Evolutionary conservation across 2,888 invertebrate species (phyloP).

Genomic region (Cryptops parisi): DNA sequence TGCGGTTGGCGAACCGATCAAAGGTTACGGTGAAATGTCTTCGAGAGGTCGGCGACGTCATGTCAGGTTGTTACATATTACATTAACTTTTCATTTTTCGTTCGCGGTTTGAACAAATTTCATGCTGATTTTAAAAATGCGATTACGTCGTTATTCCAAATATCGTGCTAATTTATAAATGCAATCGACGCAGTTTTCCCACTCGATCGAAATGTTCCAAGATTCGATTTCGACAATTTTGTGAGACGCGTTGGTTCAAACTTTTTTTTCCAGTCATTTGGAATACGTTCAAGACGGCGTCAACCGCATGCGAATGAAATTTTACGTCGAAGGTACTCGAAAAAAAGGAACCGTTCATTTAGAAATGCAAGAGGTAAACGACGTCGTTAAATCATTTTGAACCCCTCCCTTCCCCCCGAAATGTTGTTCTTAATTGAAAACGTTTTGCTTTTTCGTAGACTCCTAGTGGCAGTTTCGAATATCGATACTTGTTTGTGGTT

Average conservation of each 20-base stretch:
- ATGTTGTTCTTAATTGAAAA: too few species aligned
- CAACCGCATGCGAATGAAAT: conserved; percentile 72
- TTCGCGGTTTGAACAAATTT: background rate
- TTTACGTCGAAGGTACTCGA: conserved; percentile 70
- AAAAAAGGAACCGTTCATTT: conserved; percentile 70
- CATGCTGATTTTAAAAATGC: background rate
- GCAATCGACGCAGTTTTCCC: too few species aligned
- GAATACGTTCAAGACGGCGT: conserved; percentile 58
- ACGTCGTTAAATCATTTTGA: background rate
- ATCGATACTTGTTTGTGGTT: conserved; percentile 68
- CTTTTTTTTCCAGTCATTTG: conserved; percentile 42
- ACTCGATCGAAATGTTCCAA: too few species aligned
- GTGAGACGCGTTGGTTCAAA: conserved; percentile 2
- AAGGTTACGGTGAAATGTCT: conserved; percentile 75
- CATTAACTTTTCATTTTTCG: background rate
- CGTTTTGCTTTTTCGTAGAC: conserved; percentile 42
- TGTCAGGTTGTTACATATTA: conserved; percentile 44
- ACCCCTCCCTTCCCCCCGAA: too few species aligned
- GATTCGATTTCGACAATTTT: too few species aligned
- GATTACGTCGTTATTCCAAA: too few species aligned
- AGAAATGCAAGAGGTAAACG: conserved; percentile 65
- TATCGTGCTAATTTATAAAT: too few species aligned
- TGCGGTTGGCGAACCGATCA: conserved; percentile 76
- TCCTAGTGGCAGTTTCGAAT: conserved; percentile 57
- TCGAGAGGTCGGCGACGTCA: conserved; percentile 66